Conservation (phyloP, 1,140 invertebrate species). For the Thereuonema tuberculata region DNA sequence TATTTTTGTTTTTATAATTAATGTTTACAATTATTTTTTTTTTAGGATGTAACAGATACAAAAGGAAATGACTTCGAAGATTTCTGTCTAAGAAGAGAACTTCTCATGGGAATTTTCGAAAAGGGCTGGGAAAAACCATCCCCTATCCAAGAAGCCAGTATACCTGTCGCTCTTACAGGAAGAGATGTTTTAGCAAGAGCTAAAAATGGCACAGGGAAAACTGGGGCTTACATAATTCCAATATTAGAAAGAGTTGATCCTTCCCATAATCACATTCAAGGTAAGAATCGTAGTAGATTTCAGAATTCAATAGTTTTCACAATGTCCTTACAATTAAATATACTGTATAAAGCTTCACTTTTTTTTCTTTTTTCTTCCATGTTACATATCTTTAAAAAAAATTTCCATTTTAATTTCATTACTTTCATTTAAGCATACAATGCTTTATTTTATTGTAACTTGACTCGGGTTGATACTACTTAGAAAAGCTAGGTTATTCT, state of each 20-base stretch:
- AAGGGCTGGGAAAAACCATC: constrained; percentile 99
- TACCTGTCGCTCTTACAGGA: constrained; percentile 92
- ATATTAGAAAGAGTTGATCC: constrained; percentile 89
- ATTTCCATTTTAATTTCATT: neutral
- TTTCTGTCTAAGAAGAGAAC: constrained; percentile 91
- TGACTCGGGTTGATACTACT: too few relatives aligned
- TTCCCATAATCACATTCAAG: constrained; percentile 78
- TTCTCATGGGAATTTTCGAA: constrained; percentile 99
- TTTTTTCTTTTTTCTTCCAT: constrained; percentile 9
- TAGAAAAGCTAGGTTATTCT: too few relatives aligned
- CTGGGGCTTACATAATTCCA: constrained; percentile 98
- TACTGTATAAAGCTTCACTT: neutral
- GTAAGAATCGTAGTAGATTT: constrained; percentile 27
- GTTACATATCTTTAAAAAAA: neutral
- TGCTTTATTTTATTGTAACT: too few relatives aligned
- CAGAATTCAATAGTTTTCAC: neutral
- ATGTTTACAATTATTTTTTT: constrained; percentile 10
- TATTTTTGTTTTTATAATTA: neutral
- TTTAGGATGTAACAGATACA: constrained; percentile 95
- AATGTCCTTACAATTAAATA: neutral
- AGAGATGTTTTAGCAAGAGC: constrained; percentile 96
- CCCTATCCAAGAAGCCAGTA: constrained; percentile 98
- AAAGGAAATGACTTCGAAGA: constrained; percentile 99
- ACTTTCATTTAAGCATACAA: too few relatives aligned
- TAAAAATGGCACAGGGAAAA: constrained; percentile 99